Base-by-base conservation (phyloP, 2,113 vertebrate genomes). In the Myrmecobius fasciatus region DNA sequence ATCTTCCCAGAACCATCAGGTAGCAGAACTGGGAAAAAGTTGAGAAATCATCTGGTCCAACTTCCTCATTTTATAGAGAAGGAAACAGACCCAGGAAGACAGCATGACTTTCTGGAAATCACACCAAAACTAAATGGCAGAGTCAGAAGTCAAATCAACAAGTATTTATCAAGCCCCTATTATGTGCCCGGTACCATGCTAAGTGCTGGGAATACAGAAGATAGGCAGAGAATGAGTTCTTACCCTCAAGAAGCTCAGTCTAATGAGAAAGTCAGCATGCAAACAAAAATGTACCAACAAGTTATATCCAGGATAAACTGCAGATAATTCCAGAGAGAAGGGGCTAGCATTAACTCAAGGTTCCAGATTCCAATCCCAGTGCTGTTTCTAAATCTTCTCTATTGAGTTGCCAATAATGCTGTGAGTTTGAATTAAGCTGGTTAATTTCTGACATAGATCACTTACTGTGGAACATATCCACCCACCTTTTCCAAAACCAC, bases 1-100 rank as follows among this genome's bases (percentile, higher is more conserved):
- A 91, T 93, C 91, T 95, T 92, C 47, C 56, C 90, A 89, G 92
- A 91, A 51, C 89, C 51, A 94, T 43, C 20, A 75, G 49, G n/a
- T 91, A 20, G 53, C 89, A 95, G 54, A 10, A 12, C 4, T 83
- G 88, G 90, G 9, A 94, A 47, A 10, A 28, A n/a, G 89, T 67
- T 60, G 47, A 52, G 46, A 90, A 93, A 88, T 8, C 83, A 93
- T 94, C 67, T 83, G 3, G 43, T 56, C 51, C 49, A 90, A 6
- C 48, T 17, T 1, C 53, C n/a, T 92, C 31, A 67, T 26, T 5
- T 83, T 75, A 54, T 11, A 91, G 49, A 91, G 43, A 88, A 89
- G 47, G 91, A 83, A 22, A n/a, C 0, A 89, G 46, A 46, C 12
- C 89, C 43, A 92, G 47, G 52, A 52, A 94, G 20, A 43, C 14